These are phyloP conservation scores for Anhinga rufa DNA, from an alignment of 2,113 vertebrate genomes.

Conservation along the genomic window DNA sequence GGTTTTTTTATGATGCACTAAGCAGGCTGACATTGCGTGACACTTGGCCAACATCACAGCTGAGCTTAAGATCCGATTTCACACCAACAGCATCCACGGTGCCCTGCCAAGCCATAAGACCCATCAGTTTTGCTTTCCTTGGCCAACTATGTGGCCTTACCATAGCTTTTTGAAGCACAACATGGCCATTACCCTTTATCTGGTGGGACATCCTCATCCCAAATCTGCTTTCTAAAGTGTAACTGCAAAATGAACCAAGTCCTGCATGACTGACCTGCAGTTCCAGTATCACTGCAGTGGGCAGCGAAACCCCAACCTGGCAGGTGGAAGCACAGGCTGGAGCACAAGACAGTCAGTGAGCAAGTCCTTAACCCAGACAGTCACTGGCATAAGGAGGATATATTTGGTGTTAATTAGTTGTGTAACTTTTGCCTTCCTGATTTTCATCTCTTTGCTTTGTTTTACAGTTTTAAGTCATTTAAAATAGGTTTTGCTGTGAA, in stretches of 20 bases:
- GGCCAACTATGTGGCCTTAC: fast-evolving
- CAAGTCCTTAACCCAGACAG: neutral
- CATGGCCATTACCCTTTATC: neutral
- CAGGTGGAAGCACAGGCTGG: too few relatives aligned
- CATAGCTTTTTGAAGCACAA: neutral
- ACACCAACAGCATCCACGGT: neutral
- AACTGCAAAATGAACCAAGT: neutral
- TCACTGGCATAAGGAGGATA: neutral
- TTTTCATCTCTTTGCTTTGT: neutral
- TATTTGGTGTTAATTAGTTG: neutral
- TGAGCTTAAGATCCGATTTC: neutral
- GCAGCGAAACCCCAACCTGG: neutral
- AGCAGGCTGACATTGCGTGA: neutral
- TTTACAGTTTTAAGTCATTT: neutral
- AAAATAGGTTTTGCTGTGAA: neutral
- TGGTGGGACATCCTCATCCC: neutral
- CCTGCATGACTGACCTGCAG: neutral
- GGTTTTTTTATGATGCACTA: fast-evolving
- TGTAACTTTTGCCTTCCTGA: neutral
- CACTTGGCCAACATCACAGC: fast-evolving
- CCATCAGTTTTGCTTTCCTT: neutral
- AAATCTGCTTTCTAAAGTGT: neutral
- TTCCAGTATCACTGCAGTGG: neutral
- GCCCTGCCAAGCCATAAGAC: neutral
- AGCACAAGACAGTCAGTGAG: neutral